phyloP scores from a whole-genome alignment of 2,113 vertebrate genomes.

The Ciconia boyciana region DNA sequence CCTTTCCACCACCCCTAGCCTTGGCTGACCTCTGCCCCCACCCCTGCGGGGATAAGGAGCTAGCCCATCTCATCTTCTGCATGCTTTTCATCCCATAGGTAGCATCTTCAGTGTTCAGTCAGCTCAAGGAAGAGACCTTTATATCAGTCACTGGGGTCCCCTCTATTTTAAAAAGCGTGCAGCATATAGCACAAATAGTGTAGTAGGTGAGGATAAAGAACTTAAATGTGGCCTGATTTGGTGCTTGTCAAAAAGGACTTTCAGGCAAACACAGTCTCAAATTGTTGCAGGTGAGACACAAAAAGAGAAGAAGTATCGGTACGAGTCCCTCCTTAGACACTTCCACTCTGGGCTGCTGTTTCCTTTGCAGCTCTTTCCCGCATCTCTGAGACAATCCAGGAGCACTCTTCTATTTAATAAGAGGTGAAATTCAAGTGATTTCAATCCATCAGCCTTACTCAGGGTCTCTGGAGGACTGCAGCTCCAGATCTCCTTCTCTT shows the following conservation, averaged over 20 bases:
- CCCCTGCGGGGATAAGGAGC: background rate
- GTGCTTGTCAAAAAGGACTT: background rate
- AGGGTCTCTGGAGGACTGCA: background rate
- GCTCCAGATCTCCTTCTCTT: background rate
- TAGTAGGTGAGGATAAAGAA: background rate
- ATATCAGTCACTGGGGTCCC: background rate
- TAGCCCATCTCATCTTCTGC: background rate
- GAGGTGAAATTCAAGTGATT: slow-evolving; percentile 20
- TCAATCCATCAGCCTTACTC: background rate
- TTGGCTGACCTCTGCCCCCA: background rate
- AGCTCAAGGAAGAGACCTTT: background rate
- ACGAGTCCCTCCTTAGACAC: background rate
- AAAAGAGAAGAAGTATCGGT: background rate
- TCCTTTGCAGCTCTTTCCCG: background rate
- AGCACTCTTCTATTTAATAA: background rate
- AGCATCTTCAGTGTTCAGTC: background rate
- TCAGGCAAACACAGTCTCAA: fast-evolving
- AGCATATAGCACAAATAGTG: background rate
- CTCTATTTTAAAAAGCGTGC: background rate
- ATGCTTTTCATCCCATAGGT: background rate
- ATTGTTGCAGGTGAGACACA: background rate
- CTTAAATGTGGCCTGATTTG: background rate
- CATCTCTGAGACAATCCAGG: background rate
- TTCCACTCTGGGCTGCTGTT: background rate
- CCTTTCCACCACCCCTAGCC: background rate